Evolutionary conservation across 2,113 vertebrate species (phyloP), one percentile per base, ranked within the genome.

Genomic region (Tupaia tana): DNA sequence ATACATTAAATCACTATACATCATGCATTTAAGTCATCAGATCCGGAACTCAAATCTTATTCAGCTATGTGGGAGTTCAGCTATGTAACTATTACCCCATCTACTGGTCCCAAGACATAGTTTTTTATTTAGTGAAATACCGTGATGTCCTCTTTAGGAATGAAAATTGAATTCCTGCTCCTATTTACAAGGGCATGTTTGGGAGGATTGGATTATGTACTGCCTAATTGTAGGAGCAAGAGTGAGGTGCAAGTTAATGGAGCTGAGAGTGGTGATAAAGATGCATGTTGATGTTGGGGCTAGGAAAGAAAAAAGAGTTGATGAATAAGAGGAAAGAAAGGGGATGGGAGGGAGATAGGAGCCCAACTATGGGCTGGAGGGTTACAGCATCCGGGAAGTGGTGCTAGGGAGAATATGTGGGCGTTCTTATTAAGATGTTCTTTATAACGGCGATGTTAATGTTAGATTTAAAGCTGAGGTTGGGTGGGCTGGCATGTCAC

Each of bases 301-400:
- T 27, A 56, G 69, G 27, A 58, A 20, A 43, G 84, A 43, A 27
- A 43, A 27, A 18, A 24, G 20, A 25, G 15, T 9, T 74, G 31
- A 27, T 14, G 56, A 52, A 9, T 6, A n/a, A 52, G 10, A 24
- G 16, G 58, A 43, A n/a, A n/a, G 69, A 29, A 29, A 29, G 9
- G 4, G 9, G 1, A 1, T n/a, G 29, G 18, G 31, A 9, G 16
- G 8, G 22, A 0, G 14, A 43, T 22, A 43, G 58, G 58, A 8
- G 24, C 31, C 58, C 56, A n/a, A 16, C 54, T 20, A 18, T 27
- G 69, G 67, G 12, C 52, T 58, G 5, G 7, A 71, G 27, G 27
- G 52, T 29, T 66, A 16, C 27, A 22, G 43, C 9, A 9, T 52
- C 43, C 27, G 20, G 64, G 27, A 58, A 24, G 67, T 10, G 29